Evolutionary conservation across 2,113 vertebrate species (phyloP).

Genomic region (Coreoperca whiteheadi): DNA sequence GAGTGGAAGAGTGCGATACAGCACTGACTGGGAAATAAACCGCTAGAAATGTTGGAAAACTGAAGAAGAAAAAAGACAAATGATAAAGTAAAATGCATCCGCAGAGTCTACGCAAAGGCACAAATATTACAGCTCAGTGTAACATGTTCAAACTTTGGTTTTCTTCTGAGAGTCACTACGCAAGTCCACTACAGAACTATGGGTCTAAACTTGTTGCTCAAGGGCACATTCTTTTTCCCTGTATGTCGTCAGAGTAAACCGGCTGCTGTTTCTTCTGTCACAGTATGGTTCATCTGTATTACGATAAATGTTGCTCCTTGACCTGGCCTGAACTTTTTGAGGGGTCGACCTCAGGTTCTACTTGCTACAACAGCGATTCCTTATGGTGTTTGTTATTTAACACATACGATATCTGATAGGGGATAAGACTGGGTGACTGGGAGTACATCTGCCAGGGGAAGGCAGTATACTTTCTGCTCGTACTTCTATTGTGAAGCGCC

Average conservation of each 20-base stretch:
- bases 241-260: background rate
- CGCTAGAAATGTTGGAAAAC: background rate
- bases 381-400: background rate
- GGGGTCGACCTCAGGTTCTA: too few species aligned
- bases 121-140: background rate
- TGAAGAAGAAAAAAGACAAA: background rate
- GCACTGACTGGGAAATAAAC: background rate
- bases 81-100: background rate
- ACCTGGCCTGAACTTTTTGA: too few species aligned
- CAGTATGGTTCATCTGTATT: too few species aligned
- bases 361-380: background rate
- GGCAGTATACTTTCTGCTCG: too few species aligned
- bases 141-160: background rate
- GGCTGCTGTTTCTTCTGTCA: too few species aligned
- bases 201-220: background rate
- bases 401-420: too few species aligned
- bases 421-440: background rate
- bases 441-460: background rate
- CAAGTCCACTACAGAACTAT: background rate
- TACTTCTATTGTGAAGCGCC: too few species aligned
- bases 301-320: too few species aligned
- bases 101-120: background rate
- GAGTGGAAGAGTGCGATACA: slow-evolving; percentile 9
- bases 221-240: background rate
- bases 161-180: background rate